A percentile compares a stretch with the other conserved stretches of the same genome.
These are phyloP conservation scores for Periphyllus acericola DNA, from an alignment of 2,888 invertebrate genomes.

Conservation along the genomic window DNA sequence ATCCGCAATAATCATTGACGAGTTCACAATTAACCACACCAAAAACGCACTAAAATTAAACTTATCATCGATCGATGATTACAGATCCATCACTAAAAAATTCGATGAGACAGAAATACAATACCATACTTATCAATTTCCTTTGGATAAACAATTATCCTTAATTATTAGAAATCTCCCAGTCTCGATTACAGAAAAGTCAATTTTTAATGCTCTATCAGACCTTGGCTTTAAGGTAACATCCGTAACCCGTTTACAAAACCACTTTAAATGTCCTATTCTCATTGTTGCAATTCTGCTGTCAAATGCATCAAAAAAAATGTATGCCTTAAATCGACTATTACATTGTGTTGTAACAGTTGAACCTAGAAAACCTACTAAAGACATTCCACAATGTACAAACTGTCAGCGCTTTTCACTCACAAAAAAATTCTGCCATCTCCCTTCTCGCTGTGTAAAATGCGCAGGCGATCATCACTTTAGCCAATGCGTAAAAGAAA, in stretches of 20 bases:
- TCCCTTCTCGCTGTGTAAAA: slow-evolving; percentile 31
- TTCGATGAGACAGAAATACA: no score
- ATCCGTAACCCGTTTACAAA: neutral
- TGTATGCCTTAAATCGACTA: neutral
- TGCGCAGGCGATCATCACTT: slow-evolving; percentile 26
- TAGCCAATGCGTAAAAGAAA: slow-evolving; percentile 12
- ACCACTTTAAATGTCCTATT: slow-evolving; percentile 1
- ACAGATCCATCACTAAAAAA: no score
- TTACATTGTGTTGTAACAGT: slow-evolving; percentile 7
- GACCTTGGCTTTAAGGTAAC: no score
- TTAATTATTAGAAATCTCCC: no score
- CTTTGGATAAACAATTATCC: no score
- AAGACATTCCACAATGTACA: slow-evolving; percentile 13
- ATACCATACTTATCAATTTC: no score
- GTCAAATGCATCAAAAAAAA: neutral
- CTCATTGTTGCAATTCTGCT: slow-evolving; percentile 23
- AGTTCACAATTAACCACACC: no score
- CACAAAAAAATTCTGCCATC: slow-evolving; percentile 18
- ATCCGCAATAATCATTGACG: no score
- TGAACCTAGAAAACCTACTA: neutral
- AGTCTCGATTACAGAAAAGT: no score
- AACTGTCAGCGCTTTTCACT: slow-evolving; percentile 28
- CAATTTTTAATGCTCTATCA: no score
- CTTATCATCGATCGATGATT: no score
- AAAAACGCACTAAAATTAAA: no score